Percentiles rank a stretch among this genome's conserved stretches.
phyloP scores from a whole-genome alignment of 1,140 invertebrate species.

The Eubasilissa regina region DNA sequence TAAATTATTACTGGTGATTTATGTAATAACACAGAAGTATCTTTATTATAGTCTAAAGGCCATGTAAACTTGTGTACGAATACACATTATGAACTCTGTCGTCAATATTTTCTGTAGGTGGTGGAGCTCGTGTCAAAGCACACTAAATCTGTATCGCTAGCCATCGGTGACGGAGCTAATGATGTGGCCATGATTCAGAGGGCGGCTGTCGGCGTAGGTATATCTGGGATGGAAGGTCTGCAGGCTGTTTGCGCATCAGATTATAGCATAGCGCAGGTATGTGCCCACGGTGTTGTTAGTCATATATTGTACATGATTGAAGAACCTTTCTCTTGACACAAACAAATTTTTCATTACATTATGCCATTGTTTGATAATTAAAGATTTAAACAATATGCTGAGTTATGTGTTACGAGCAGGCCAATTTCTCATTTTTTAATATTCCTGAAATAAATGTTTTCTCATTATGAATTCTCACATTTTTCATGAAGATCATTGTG shows the following conservation, averaged over 20 bases:
- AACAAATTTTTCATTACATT: no score
- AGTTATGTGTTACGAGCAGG: no score
- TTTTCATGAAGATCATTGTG: no score
- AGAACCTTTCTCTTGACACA: no score
- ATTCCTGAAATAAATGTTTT: conserved; percentile 58
- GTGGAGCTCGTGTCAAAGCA: conserved; percentile 94
- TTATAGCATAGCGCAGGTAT: conserved; percentile 96
- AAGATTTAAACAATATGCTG: background rate
- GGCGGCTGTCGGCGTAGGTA: conserved; percentile 95
- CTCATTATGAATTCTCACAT: no score
- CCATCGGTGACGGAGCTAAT: conserved; percentile 99
- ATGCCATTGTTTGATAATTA: background rate
- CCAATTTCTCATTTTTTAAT: no score
- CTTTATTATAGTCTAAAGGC: background rate
- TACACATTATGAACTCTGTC: background rate
- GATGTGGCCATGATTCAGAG: conserved; percentile 99
- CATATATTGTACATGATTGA: no score
- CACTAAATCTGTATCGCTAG: conserved; percentile 92
- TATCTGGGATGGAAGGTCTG: conserved; percentile 98
- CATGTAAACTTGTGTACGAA: background rate
- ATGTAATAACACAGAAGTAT: background rate
- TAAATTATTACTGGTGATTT: no score
- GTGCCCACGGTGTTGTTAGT: no score
- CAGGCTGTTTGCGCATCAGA: conserved; percentile 99
- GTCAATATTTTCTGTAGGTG: conserved; percentile 73